phyloP scores from a whole-genome alignment of 2,113 vertebrate genomes.

The Sceloporus tristichus region DNA sequence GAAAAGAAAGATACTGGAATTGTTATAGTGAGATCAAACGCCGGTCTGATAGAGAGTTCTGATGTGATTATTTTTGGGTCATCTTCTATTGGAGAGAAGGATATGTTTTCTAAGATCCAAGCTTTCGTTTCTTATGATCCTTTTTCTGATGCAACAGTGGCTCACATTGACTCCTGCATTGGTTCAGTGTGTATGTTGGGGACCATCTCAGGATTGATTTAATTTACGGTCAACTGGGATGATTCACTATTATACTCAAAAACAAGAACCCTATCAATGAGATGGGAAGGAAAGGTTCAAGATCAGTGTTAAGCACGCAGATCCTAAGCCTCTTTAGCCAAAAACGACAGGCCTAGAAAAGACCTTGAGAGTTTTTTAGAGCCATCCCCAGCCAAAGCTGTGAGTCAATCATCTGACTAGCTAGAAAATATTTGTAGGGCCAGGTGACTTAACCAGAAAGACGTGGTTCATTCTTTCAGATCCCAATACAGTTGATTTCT shows the following conservation, averaged over 20 bases:
- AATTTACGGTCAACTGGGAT: neutral
- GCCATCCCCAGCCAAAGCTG: neutral
- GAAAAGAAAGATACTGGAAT: too few relatives aligned
- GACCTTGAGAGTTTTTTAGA: neutral
- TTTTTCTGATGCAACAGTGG: neutral
- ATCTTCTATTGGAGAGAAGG: neutral
- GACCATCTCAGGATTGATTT: fast-evolving
- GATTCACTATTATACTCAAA: fast-evolving
- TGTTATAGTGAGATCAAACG: neutral
- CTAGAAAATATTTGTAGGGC: neutral
- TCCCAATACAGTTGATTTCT: neutral
- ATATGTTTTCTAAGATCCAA: neutral
- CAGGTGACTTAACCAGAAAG: neutral
- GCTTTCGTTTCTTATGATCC: neutral
- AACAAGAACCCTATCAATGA: fast-evolving
- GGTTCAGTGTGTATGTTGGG: neutral
- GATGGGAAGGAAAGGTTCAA: neutral
- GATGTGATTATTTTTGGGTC: neutral
- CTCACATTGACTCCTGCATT: neutral
- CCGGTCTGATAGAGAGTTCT: neutral
- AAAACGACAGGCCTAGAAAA: neutral
- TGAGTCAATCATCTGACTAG: too few relatives aligned
- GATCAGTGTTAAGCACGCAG: too few relatives aligned
- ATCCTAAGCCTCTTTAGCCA: neutral
- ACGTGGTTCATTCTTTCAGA: neutral